Evolutionary conservation across 2,113 vertebrate genomes (phyloP).

Genomic region (Ciconia maguari): DNA sequence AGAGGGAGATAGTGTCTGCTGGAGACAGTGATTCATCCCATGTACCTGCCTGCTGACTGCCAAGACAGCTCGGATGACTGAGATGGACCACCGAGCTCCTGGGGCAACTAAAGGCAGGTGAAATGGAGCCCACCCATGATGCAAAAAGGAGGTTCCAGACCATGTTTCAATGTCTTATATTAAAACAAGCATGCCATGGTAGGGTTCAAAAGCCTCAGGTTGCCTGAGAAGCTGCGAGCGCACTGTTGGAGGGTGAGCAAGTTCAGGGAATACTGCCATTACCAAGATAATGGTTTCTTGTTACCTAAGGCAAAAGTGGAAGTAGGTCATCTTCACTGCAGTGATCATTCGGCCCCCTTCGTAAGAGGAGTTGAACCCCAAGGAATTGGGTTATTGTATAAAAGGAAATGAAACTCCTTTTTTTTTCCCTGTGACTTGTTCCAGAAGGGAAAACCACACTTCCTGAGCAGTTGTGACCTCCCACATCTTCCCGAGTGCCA

Average conservation of each 20-base stretch:
- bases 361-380: neutral
- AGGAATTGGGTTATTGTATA: slow-evolving; percentile 2
- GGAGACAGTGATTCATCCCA: neutral
- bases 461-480: neutral
- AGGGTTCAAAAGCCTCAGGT: neutral
- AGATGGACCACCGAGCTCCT: neutral
- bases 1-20: neutral
- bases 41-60: neutral
- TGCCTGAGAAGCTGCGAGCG: neutral
- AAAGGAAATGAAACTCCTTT: neutral
- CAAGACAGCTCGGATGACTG: neutral
- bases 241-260: neutral
- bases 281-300: neutral
- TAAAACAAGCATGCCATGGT: neutral
- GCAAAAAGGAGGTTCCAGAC: neutral
- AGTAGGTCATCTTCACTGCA: slow-evolving; percentile 23
- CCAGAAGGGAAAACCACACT: slow-evolving; percentile 15
- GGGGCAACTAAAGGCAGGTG: neutral
- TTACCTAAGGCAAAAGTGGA: slow-evolving; percentile 36
- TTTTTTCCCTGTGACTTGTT: neutral
- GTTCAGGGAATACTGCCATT: slow-evolving; percentile 4
- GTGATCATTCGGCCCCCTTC: neutral
- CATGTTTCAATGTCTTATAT: neutral
- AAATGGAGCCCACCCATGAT: neutral
- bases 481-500: neutral